A percentile compares a stretch with the other conserved stretches of the same genome.
Conservation (phyloP, 2,888 invertebrate genomes). For the Netelia fuscicornis region DNA sequence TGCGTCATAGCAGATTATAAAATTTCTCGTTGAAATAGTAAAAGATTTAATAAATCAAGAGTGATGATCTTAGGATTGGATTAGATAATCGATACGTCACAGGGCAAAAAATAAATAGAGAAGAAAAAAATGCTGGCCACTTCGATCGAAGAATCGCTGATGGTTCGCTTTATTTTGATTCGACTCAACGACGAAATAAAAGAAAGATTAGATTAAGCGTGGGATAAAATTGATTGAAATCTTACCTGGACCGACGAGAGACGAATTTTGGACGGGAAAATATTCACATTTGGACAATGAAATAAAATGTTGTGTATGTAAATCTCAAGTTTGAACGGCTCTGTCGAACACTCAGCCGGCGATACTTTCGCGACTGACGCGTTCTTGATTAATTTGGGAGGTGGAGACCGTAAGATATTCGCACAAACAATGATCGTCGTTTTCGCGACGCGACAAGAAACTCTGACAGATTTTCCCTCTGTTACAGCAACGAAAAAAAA, state of each 20-base stretch:
- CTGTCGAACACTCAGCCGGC: background rate
- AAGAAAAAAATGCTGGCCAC: background rate
- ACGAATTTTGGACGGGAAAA: background rate
- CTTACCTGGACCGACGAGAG: background rate
- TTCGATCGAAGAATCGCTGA: background rate
- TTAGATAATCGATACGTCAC: background rate
- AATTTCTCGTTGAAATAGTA: constrained; percentile 2
- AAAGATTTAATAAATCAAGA: background rate
- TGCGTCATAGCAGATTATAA: background rate
- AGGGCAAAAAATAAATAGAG: too few relatives aligned
- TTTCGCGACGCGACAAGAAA: background rate
- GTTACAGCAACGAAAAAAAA: constrained; percentile 27
- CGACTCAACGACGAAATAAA: background rate
- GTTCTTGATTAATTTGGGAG: background rate
- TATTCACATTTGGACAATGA: background rate
- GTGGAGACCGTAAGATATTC: background rate
- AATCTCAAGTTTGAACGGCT: background rate
- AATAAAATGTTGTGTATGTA: background rate
- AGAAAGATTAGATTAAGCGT: background rate
- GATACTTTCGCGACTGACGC: background rate
- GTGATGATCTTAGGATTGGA: background rate
- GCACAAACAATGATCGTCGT: background rate
- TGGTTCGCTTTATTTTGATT: background rate
- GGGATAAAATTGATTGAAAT: background rate
- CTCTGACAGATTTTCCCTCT: constrained; percentile 28